phyloP scores from a whole-genome alignment of 2,797 vertebrate species.

The Takifugu rubripes region DNA sequence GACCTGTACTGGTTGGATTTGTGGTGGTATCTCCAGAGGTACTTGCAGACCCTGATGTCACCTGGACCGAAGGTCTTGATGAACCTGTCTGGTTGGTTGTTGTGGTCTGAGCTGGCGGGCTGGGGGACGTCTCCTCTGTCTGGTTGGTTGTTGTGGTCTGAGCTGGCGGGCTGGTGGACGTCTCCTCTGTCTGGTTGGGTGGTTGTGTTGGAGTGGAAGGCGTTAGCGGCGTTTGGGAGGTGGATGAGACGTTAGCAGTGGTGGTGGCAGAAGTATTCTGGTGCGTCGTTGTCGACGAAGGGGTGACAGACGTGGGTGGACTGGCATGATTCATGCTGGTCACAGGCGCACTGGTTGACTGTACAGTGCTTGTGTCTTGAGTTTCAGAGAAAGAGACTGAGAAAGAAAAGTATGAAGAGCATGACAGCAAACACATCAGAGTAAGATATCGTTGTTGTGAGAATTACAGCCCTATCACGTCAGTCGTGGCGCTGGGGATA shows the following conservation, averaged over 20 bases:
- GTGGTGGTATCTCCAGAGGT: neutral
- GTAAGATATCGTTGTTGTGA: too few species aligned
- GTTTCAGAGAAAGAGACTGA: too few species aligned
- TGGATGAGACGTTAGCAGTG: neutral
- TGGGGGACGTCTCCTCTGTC: constrained; percentile 7
- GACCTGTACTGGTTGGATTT: constrained; percentile 45
- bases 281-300: neutral
- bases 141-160: constrained; percentile 1
- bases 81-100: constrained; percentile 2
- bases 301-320: neutral
- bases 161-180: neutral
- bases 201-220: constrained; percentile 6
- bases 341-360: accelerated
- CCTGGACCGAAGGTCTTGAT: neutral
- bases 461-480: too few species aligned
- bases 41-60: constrained; percentile 3
- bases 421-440: too few species aligned
- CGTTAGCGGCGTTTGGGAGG: neutral
- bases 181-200: constrained; percentile 4
- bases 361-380: neutral
- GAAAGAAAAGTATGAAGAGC: too few species aligned
- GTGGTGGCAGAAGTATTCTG: neutral
- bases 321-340: neutral
- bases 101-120: neutral
- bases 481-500: too few species aligned